These are phyloP conservation scores for Hippolais icterina DNA, from an alignment of 2,113 vertebrate species.

Conservation along the genomic window DNA sequence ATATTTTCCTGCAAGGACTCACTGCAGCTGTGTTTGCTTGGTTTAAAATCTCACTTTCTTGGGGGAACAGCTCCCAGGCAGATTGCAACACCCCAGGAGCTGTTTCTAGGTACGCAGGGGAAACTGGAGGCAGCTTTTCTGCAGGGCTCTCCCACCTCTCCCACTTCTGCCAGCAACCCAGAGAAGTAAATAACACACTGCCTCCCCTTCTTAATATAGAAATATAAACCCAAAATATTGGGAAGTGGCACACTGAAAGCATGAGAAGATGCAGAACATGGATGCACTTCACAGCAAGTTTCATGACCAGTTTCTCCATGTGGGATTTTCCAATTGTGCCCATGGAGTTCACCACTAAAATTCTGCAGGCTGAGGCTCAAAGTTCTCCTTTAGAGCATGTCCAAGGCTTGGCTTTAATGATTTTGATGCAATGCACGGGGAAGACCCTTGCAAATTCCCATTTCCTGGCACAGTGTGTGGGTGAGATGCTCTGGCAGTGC, in stretches of 20 bases:
- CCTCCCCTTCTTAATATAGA: not conserved
- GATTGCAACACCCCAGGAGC: not conserved
- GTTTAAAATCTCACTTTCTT: not conserved
- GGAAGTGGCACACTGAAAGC: not conserved
- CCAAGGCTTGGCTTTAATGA: not conserved
- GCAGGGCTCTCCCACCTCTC: not conserved
- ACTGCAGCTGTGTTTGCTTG: not conserved
- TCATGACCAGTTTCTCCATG: not conserved
- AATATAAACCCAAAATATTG: not conserved
- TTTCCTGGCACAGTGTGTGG: rapidly evolving
- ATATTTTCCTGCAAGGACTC: not conserved
- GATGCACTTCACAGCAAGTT: not conserved
- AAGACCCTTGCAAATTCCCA: not conserved
- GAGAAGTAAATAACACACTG: not conserved
- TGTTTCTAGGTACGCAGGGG: not conserved
- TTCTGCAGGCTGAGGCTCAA: not conserved
- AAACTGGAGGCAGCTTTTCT: not conserved
- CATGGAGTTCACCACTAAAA: not conserved
- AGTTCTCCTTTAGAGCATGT: not conserved
- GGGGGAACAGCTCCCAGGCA: not conserved
- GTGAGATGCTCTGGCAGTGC: not conserved
- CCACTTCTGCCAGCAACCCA: not conserved
- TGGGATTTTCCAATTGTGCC: not conserved
- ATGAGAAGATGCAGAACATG: not conserved
- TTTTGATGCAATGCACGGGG: not conserved